Base-by-base conservation (phyloP, 64 coral and sea anemone species). In the Exaiptasia diaphana region DNA sequence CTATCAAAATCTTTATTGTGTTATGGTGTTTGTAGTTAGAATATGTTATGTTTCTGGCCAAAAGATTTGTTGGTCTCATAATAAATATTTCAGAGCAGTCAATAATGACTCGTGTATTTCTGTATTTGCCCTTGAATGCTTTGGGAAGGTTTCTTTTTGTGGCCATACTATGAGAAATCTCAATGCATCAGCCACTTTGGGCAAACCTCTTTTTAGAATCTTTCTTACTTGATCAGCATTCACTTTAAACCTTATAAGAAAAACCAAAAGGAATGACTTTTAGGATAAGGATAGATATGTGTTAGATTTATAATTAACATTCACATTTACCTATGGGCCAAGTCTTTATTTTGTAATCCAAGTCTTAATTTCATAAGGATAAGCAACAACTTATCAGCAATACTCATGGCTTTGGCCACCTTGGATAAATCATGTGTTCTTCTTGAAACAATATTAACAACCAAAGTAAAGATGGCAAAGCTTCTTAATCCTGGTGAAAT, bases 51-150 rank as follows among this genome's bases (percentile, higher is more conserved):
- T 79, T 81, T 38, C 75, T 20, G 5, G 86, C 75, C 41, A 81
- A 68, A 20, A 74, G 41, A 74, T 81, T 80, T 73, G 87, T 41
- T 53, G 87, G 87, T 7, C 78, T 18, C 14, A 75, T 34, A 40
- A 82, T 90, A 60, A 90, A 88, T 27, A 88, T 46, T 61, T 88
- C 76, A 62, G 65, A 88, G 50, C 86, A 80, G 24, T 88, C 75
- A 59, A 72, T 79, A 38, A 88, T 88, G 12, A 78, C 85, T 34
- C 60, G 68, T 40, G 73, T 79, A 5, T 88, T 88, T 79, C 64
- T 26, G 27, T 88, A 85, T 26, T 77, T 40, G n/a, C 45, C 56
- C 56, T 57, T 87, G 20, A 87, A 87, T 76, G 46, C 64, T 26
- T 70, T 71, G 14, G 74, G 74, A 39, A 87, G 75, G 44, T 69